phyloP scores from a whole-genome alignment of 2,888 invertebrate genomes.

The Argyresthia albistria region DNA sequence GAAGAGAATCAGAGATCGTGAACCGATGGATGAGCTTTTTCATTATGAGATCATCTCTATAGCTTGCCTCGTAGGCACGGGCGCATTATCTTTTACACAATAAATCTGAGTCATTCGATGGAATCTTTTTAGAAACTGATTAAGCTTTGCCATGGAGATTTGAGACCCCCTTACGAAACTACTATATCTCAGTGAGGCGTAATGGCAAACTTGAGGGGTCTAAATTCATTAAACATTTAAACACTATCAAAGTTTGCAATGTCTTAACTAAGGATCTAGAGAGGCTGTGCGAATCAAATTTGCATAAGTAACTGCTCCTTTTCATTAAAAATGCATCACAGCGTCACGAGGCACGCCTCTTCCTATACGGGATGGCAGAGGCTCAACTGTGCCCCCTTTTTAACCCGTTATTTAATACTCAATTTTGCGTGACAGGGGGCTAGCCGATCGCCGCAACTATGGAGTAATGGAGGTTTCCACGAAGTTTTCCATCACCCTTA shows the following conservation, averaged over 20 bases:
- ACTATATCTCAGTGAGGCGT: neutral
- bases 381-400: too few species aligned
- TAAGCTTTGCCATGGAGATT: neutral
- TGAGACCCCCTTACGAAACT: neutral
- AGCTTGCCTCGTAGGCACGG: neutral
- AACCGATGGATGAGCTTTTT: too few species aligned
- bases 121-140: neutral
- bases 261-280: constrained; percentile 3
- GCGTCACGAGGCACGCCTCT: too few species aligned
- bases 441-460: too few species aligned
- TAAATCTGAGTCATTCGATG: neutral
- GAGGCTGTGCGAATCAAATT: neutral
- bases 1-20: too few species aligned
- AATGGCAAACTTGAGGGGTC: neutral
- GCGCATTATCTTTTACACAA: neutral
- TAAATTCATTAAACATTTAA: constrained; percentile 9
- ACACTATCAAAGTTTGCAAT: constrained; percentile 7
- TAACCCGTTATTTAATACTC: too few species aligned
- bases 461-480: too few species aligned
- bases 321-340: constrained; percentile 9
- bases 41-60: neutral
- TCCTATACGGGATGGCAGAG: too few species aligned
- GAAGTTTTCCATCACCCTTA: too few species aligned
- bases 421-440: too few species aligned
- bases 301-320: neutral